Evolutionary conservation across 2,113 vertebrate genomes (phyloP), one percentile per base, ranked within the genome.

Genomic region (Stictonetta naevosa): DNA sequence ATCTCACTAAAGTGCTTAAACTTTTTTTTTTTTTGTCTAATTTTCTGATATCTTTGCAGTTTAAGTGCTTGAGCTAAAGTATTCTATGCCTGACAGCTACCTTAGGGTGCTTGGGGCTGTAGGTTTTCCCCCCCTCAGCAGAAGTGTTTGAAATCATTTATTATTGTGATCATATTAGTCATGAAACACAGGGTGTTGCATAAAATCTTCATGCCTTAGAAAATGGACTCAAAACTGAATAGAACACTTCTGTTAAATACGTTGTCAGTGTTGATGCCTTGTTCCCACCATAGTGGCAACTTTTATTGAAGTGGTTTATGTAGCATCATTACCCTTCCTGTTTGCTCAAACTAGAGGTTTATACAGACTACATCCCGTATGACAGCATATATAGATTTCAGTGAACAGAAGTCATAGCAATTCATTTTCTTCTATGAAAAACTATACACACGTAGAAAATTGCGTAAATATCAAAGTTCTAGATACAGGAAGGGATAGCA

Each of bases 191-290:
- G 7, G 4, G 14, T 50, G 23, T 62, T 81, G 14, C 60, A 86
- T 11, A 42, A 81, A 77, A 40, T 36, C 68, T 36, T 75, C 25
- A 28, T 7, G 19, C 25, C 17, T 53, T 64, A 0, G 40, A 86
- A 18, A 5, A 38, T 1, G 5, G 68, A 76, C 19, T 64, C 53
- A 28, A 64, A 76, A 34, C 8, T 53, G 72, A 72, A 42, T 19
- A n/a, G 25, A 26, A 2, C 2, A 13, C 5, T 36, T 46, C 3
- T 14, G 8, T 60, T 33, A 90, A 26, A 73, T 11, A 23, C 23
- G 29, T 7, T 8, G 4, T 31, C 52, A 82, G 3, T 7, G 23
- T 34, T 52, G 12, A 8, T 1, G 2, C 3, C 19, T 36, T 6
- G 15, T 5, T 75, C 72, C 40, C 64, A 69, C 28, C 19, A 25